These are phyloP conservation scores for Peromyscus leucopus DNA, from an alignment of 2,113 vertebrate genomes.

Conservation along the genomic window DNA sequence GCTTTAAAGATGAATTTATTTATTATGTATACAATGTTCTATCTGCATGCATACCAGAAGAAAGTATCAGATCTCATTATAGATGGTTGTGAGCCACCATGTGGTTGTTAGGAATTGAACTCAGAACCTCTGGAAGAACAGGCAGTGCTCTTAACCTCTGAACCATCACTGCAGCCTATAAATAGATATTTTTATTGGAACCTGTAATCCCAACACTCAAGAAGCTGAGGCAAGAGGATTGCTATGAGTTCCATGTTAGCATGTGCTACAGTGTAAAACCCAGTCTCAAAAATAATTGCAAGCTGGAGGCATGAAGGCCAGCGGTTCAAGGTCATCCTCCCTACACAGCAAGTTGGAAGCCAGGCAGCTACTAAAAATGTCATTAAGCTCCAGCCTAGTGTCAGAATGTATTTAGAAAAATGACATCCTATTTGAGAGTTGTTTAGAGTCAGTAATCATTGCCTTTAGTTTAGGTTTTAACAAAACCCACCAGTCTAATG, in stretches of 20 bases:
- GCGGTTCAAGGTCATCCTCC: background rate
- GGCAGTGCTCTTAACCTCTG: no score
- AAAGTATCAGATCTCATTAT: no score
- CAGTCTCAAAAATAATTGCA: background rate
- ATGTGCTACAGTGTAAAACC: background rate
- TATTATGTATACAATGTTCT: no score
- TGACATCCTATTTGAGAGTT: background rate
- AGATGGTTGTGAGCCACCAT: no score
- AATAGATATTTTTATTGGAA: background rate
- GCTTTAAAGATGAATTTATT: no score
- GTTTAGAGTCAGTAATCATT: background rate
- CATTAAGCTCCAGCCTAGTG: background rate
- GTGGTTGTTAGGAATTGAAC: no score
- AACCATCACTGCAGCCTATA: no score
- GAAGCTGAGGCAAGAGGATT: background rate
- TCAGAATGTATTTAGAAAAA: background rate
- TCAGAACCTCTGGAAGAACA: no score
- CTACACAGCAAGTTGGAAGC: background rate
- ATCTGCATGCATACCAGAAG: no score
- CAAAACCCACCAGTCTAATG: background rate
- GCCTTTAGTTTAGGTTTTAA: background rate
- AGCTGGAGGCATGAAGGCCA: no score
- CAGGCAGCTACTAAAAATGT: background rate
- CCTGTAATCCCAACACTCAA: background rate
- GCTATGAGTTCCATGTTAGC: background rate